Evolutionary conservation across 2,888 invertebrate genomes (phyloP).

Genomic region (Eulithis prunata): DNA sequence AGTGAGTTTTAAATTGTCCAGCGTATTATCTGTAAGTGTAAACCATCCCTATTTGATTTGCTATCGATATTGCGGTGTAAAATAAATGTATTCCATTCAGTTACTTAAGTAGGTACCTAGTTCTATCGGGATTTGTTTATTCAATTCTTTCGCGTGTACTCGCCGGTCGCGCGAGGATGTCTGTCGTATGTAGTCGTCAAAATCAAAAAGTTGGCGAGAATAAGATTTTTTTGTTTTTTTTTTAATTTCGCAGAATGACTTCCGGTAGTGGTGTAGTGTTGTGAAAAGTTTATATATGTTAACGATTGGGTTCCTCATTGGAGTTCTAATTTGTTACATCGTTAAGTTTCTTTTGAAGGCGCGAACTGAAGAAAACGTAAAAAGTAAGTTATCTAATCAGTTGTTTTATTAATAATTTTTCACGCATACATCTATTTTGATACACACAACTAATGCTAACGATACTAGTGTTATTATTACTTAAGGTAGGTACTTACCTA

Average conservation of each 20-base stretch:
- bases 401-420: background rate
- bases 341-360: slow-evolving; percentile 51
- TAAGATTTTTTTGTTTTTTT: slow-evolving; percentile 43
- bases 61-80: slow-evolving; percentile 34
- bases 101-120: too few relatives aligned
- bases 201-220: slow-evolving; percentile 67
- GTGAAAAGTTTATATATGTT: slow-evolving; percentile 71
- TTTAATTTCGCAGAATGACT: slow-evolving; percentile 43
- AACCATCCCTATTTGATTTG: slow-evolving; percentile 21
- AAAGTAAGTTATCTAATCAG: slow-evolving; percentile 49
- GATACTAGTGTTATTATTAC: too few relatives aligned
- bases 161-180: slow-evolving; percentile 52
- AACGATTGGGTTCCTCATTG: slow-evolving; percentile 60
- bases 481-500: too few relatives aligned
- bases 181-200: slow-evolving; percentile 49
- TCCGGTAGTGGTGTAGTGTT: slow-evolving; percentile 71
- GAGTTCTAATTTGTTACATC: slow-evolving; percentile 59
- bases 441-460: too few relatives aligned
- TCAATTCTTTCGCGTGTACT: slow-evolving; percentile 4
- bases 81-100: slow-evolving; percentile 25
- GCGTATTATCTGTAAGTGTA: slow-evolving; percentile 1
- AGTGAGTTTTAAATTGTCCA: slow-evolving; percentile 25
- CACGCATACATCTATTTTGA: too few relatives aligned
- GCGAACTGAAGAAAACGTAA: slow-evolving; percentile 37
- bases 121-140: background rate